A percentile compares a stretch with the other conserved stretches of the same genome.
Conservation (phyloP, 2,113 vertebrate genomes). For the Percina caprodes region DNA sequence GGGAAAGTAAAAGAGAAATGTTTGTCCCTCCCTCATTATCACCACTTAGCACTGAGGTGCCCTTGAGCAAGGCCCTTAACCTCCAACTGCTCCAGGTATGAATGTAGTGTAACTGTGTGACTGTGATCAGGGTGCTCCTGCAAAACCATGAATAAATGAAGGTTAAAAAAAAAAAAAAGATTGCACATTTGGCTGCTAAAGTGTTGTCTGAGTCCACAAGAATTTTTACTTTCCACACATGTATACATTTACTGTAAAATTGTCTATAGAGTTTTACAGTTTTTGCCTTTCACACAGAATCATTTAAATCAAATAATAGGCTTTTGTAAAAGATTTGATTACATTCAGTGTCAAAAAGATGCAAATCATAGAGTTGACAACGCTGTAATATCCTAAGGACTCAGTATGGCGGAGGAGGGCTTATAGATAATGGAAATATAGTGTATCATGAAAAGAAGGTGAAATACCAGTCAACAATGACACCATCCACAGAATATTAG, state of each 20-base stretch:
- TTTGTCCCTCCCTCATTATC: no score
- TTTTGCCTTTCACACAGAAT: slow-evolving; percentile 13
- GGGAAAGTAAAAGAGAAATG: no score
- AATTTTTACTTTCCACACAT: slow-evolving; percentile 5
- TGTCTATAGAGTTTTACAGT: not conserved
- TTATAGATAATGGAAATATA: slow-evolving; percentile 4
- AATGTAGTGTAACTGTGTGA: no score
- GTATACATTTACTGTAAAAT: not conserved
- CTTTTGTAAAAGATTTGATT: slow-evolving; percentile 31
- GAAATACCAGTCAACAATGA: not conserved
- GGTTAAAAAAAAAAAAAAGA: not conserved
- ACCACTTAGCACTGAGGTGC: no score
- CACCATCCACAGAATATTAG: not conserved
- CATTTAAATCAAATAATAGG: slow-evolving; percentile 21
- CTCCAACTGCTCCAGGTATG: no score
- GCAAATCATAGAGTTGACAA: slow-evolving; percentile 1
- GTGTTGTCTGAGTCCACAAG: not conserved
- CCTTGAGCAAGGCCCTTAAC: no score
- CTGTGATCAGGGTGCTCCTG: no score
- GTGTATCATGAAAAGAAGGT: not conserved
- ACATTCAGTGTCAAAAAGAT: slow-evolving; percentile 21
- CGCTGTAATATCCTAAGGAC: not conserved
- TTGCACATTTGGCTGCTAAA: slow-evolving; percentile 13
- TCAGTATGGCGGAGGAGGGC: slow-evolving; percentile 6
- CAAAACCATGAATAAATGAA: no score